Base-by-base conservation (phyloP, 2,888 invertebrate species). In the Cephus runcator region DNA sequence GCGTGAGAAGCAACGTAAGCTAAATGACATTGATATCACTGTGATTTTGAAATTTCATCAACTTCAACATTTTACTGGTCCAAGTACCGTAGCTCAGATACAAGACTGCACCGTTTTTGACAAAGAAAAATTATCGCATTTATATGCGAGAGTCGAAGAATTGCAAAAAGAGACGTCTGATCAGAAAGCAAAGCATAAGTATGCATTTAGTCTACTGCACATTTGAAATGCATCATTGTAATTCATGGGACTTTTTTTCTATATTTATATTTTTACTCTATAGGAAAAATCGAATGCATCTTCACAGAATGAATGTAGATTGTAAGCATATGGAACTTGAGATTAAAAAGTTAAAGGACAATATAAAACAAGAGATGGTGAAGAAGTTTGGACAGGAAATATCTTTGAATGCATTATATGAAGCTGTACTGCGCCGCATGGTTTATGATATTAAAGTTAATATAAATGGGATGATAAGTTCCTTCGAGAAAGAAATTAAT, bases 1-100 rank as follows among this genome's bases (percentile, higher is more conserved):
- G 95, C 92, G 93, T 86, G 94, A 95, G 89, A 95, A 96, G 90
- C 97, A 97, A 90, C 93, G 93, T 80, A 93, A 95, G 88, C 91
- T 98, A 88, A 98, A 98, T 87, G 94, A 96, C 78, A 94, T 98
- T 3, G 94, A 95, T 76, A 93, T 94, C 79, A 94, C 95, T 4
- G 93, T 96, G 0, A 92, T 96, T 11, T 87, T 97, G 34, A 94
- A 94, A 56, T 93, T 96, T 86, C 93, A 95, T 88, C 97, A 96
- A 88, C 92, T 97, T 34, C 93, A 94, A 86, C 93, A 94, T 85
- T 92, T 93, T 73, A 87, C 86, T 12, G 92, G 93, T 9, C 93
- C 93, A 0, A 90, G 93, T 0, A 92, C 93, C 1, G 85, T 93
- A 12, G 90, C 88, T 0, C 93, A 93, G 15, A 87, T 93, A 40